These are phyloP conservation scores for Cremastobaeus sp. DNA, from an alignment of 2,888 invertebrate genomes.

Conservation along the genomic window DNA sequence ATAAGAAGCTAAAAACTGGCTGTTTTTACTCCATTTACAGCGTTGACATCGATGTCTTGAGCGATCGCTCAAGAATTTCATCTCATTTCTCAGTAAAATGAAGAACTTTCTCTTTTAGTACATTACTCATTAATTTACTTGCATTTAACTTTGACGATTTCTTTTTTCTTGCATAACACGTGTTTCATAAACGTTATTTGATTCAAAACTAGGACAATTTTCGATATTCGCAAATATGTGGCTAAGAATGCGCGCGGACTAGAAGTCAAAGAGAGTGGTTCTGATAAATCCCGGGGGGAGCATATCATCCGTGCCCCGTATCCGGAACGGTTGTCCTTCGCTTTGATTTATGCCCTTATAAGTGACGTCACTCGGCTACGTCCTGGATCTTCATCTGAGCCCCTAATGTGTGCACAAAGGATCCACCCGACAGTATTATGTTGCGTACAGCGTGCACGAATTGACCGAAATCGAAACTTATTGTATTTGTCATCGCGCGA, in stretches of 20 bases:
- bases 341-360: slow-evolving; percentile 79
- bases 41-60: too few relatives aligned
- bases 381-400: slow-evolving; percentile 64
- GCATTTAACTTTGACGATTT: too few relatives aligned
- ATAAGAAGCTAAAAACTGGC: too few relatives aligned
- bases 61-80: too few relatives aligned
- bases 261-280: slow-evolving; percentile 59
- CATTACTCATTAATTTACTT: too few relatives aligned
- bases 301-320: slow-evolving; percentile 65
- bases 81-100: too few relatives aligned
- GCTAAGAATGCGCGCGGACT: slow-evolving; percentile 22
- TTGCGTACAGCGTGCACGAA: slow-evolving; percentile 77
- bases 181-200: too few relatives aligned
- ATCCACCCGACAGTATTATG: slow-evolving; percentile 76
- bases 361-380: slow-evolving; percentile 77
- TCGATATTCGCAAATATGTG: too few relatives aligned
- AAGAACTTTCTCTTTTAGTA: too few relatives aligned
- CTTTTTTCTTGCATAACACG: too few relatives aligned
- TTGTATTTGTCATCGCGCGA: slow-evolving; percentile 77
- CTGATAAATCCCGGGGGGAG: slow-evolving; percentile 68
- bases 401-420: slow-evolving; percentile 76
- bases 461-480: slow-evolving; percentile 78
- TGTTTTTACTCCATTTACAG: too few relatives aligned
- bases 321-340: slow-evolving; percentile 73
- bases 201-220: too few relatives aligned